Percentiles rank a stretch among this genome's conserved stretches.
Evolutionary conservation across 2,888 invertebrate genomes (phyloP).

Genomic region (Sarcophaga rosellei): DNA sequence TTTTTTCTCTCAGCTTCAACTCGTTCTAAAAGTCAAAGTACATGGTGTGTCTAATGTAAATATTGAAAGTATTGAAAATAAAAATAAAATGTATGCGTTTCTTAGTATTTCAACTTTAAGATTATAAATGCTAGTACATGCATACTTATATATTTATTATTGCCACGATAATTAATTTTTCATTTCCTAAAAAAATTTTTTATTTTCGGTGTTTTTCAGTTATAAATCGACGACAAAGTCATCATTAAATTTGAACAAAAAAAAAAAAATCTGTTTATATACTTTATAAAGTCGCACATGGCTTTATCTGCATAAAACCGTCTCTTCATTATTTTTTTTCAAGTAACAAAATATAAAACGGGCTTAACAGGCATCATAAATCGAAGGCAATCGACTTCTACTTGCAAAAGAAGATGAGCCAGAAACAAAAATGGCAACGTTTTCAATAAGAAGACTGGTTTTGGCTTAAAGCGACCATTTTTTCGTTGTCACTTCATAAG

Average conservation of each 20-base stretch:
- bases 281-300: not conserved
- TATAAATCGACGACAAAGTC: no score
- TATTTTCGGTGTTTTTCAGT: not conserved
- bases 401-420: conserved; percentile 6
- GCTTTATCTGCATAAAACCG: conserved; percentile 26
- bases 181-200: not conserved
- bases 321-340: conserved; percentile 11
- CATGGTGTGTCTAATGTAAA: not conserved
- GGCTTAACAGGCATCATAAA: conserved; percentile 43
- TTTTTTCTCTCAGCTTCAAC: not conserved
- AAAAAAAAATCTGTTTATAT: not conserved
- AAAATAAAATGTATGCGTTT: conserved; percentile 42
- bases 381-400: conserved; percentile 64
- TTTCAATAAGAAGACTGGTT: conserved; percentile 1
- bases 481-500: no score
- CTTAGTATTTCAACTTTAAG: conserved; percentile 53
- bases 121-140: conserved; percentile 25
- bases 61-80: not conserved
- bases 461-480: not conserved
- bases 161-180: not conserved
- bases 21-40: not conserved
- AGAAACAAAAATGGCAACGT: conserved; percentile 11
- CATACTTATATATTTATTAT: not conserved
- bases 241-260: not conserved
- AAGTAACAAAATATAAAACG: conserved; percentile 55